Evolutionary conservation across 2,797 vertebrate species (phyloP), one percentile per base, ranked within the genome.

Genomic region (Eulemur albifrons): DNA sequence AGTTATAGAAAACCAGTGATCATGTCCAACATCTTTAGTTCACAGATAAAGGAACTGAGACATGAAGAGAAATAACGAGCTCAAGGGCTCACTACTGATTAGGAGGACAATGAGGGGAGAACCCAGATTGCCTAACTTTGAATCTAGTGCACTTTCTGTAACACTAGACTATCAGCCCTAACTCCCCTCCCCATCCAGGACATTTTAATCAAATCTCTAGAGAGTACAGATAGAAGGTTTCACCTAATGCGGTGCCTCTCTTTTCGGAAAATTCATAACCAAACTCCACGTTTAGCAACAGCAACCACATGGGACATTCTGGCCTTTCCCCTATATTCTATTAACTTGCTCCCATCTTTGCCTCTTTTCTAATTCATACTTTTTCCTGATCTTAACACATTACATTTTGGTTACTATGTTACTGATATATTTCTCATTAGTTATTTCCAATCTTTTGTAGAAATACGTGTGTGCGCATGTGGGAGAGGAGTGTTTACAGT

Each of bases 171-270:
- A 1, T 15, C 72, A 80, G 1, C 12, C 17, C 20, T 52, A 61
- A 52, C 14, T 35, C 6, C 3, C 10, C 13, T 48, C 27, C n/a
- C 11, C 8, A 0, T 12, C 10, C 3, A 35, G 35, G n/a, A 30
- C 32, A 63, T 32, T 72, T 54, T 7, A 27, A 89, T 6, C 35
- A n/a, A 11, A 23, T 90, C 32, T 65, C n/a, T 59, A n/a, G 15
- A 80, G 21, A 14, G 6, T 32, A 40, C 0, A 76, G 10, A 69
- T 3, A 25, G 9, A 61, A 38, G 35, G 7, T 40, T 76, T 45
- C 35, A 82, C 50, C 8, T 6, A 90, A 79, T 3, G 23, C 13
- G 38, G 27, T 14, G 8, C 11, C 8, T 21, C 7, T 65, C 23
- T 72, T 38, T 50, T 2, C 88, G 21, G 79, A 81, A 84, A 79